A percentile compares a stretch with the other conserved stretches of the same genome.
phyloP scores from a whole-genome alignment of 2,113 vertebrate species.

The western clawed frog (Xenopus tropicalis) region DNA sequence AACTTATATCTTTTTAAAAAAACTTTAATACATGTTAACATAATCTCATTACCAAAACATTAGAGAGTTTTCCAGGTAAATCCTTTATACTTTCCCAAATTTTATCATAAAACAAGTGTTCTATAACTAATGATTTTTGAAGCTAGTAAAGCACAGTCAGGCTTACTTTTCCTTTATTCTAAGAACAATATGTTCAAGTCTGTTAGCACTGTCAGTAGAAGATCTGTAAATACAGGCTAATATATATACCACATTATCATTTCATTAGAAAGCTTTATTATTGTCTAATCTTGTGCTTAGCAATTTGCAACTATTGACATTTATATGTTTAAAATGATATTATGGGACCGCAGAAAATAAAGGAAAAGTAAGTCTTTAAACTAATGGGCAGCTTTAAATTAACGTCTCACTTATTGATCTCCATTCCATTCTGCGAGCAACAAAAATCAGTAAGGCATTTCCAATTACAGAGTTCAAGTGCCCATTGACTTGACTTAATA shows the following conservation, averaged over 20 bases:
- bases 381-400: conserved; percentile 44
- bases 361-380: neutral
- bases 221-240: too few relatives aligned
- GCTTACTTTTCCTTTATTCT: too few relatives aligned
- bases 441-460: conserved; percentile 41
- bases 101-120: too few relatives aligned
- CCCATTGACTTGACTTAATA: conserved; percentile 20
- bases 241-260: neutral
- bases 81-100: too few relatives aligned
- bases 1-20: too few relatives aligned
- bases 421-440: conserved; percentile 29
- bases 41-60: too few relatives aligned
- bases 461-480: conserved; percentile 42
- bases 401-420: conserved; percentile 45
- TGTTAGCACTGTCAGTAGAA: too few relatives aligned
- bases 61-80: too few relatives aligned
- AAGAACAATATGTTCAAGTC: too few relatives aligned
- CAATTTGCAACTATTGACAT: neutral
- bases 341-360: neutral
- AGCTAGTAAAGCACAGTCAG: too few relatives aligned
- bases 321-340: neutral
- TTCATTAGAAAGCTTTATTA: neutral
- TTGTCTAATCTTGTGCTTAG: neutral
- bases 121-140: too few relatives aligned
- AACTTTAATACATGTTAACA: too few relatives aligned